A percentile compares a stretch with the other conserved stretches of the same genome.
These are phyloP conservation scores for Pipistrellus pygmaeus DNA, from an alignment of 2,797 vertebrate genomes.

Conservation along the genomic window DNA sequence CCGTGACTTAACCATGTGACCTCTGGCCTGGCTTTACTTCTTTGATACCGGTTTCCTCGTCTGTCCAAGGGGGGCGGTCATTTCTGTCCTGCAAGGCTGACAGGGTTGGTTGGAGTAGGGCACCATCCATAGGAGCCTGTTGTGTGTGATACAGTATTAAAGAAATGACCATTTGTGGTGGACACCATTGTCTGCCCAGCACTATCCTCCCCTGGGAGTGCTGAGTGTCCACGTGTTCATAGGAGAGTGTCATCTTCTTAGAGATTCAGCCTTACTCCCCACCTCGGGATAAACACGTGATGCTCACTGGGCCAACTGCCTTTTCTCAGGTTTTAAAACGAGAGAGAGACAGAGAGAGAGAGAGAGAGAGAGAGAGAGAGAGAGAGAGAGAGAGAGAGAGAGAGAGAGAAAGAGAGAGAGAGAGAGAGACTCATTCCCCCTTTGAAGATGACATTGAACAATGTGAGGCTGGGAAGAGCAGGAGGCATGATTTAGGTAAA, in stretches of 20 bases:
- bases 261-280: not conserved
- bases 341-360: not conserved
- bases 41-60: slow-evolving; percentile 32
- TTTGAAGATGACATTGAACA: not conserved
- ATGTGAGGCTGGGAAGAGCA: not conserved
- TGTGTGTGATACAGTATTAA: not conserved
- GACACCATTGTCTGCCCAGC: not conserved
- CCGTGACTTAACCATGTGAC: not conserved
- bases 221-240: not conserved
- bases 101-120: not conserved
- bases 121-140: not conserved
- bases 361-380: not conserved
- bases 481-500: not conserved
- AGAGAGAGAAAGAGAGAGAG: not conserved
- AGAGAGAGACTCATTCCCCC: not conserved
- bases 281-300: not conserved
- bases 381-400: not conserved
- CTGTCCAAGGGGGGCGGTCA: slow-evolving; percentile 55
- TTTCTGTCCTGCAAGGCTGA: slow-evolving; percentile 22
- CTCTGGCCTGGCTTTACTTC: not conserved
- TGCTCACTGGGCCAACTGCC: no score
- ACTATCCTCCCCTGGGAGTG: not conserved
- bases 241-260: not conserved
- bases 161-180: not conserved
- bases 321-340: not conserved